Percentiles rank a stretch among this genome's conserved stretches.
Conservation (phyloP, 2,113 vertebrate species). For the Catharus minimus region DNA sequence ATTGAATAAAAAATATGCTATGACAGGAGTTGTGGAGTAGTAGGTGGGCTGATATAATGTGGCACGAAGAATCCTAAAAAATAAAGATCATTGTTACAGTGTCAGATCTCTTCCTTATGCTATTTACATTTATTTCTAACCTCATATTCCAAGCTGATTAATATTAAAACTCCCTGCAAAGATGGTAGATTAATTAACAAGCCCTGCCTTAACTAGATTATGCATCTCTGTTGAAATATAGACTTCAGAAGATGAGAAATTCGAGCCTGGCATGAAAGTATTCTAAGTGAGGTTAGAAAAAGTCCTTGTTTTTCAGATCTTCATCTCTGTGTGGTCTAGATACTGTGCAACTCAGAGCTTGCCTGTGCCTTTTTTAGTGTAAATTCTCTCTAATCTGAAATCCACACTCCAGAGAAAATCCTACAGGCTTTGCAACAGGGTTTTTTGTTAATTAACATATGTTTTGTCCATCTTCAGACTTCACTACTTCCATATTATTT, state of each 20-base stretch:
- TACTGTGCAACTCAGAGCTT: not conserved
- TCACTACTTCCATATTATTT: not conserved
- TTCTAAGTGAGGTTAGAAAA: not conserved
- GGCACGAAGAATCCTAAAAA: slow-evolving; percentile 88
- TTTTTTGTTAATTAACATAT: slow-evolving; percentile 18
- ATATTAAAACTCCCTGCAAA: not conserved
- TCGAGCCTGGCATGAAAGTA: not conserved
- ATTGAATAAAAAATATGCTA: slow-evolving; percentile 93
- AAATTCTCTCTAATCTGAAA: slow-evolving; percentile 42
- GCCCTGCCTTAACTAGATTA: not conserved
- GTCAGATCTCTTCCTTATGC: not conserved
- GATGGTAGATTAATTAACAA: not conserved
- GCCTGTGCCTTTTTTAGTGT: not conserved
- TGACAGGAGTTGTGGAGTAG: slow-evolving; percentile 80
- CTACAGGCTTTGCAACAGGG: slow-evolving; percentile 11
- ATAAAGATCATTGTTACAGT: not conserved
- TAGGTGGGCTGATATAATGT: slow-evolving; percentile 82
- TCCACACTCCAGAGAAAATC: slow-evolving; percentile 21
- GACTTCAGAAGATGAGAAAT: not conserved
- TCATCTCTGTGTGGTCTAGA: slow-evolving; percentile 32
- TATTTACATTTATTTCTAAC: not conserved
- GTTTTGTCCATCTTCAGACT: slow-evolving; percentile 24
- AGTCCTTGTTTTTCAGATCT: not conserved
- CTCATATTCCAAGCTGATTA: not conserved
- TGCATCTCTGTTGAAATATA: not conserved